A percentile compares a stretch with the other conserved stretches of the same genome.
Conservation (phyloP, 2,888 invertebrate genomes). For the Acleris cristana region DNA sequence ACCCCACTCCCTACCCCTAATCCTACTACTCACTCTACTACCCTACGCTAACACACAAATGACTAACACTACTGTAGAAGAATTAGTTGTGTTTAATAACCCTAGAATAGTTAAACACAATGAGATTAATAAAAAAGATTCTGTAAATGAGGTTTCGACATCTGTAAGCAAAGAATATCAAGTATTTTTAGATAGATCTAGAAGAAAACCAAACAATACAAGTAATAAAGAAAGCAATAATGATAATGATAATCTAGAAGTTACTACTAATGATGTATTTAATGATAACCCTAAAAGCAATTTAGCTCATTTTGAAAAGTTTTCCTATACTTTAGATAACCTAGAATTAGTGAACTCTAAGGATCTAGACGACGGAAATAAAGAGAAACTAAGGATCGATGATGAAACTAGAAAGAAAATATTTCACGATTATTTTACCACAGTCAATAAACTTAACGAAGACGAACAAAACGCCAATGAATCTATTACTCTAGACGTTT, state of each 20-base stretch:
- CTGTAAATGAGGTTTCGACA: slow-evolving; percentile 45
- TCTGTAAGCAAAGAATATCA: slow-evolving; percentile 58
- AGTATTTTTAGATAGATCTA: slow-evolving; percentile 62
- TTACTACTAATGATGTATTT: slow-evolving; percentile 36
- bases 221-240: slow-evolving; percentile 41
- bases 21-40: slow-evolving; percentile 52
- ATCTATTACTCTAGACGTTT: slow-evolving; percentile 26
- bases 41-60: slow-evolving; percentile 63
- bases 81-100: slow-evolving; percentile 32
- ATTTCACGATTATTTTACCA: slow-evolving; percentile 72
- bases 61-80: slow-evolving; percentile 43
- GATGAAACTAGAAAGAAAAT: slow-evolving; percentile 68
- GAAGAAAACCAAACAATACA: slow-evolving; percentile 53
- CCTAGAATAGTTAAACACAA: slow-evolving; percentile 5
- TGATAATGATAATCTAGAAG: slow-evolving; percentile 40
- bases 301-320: slow-evolving; percentile 29
- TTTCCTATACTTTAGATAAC: slow-evolving; percentile 28
- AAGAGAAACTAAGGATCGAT: slow-evolving; percentile 70
- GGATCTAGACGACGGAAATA: slow-evolving; percentile 45
- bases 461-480: slow-evolving; percentile 36
- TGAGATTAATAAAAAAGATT: slow-evolving; percentile 36
- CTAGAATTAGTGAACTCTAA: slow-evolving; percentile 38
- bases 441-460: slow-evolving; percentile 47
- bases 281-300: slow-evolving; percentile 24
- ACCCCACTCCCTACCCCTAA: slow-evolving; percentile 56